Percentiles rank a stretch among this genome's conserved stretches.
Conservation (phyloP, 2,113 vertebrate genomes). For the Eulemur rufifrons region DNA sequence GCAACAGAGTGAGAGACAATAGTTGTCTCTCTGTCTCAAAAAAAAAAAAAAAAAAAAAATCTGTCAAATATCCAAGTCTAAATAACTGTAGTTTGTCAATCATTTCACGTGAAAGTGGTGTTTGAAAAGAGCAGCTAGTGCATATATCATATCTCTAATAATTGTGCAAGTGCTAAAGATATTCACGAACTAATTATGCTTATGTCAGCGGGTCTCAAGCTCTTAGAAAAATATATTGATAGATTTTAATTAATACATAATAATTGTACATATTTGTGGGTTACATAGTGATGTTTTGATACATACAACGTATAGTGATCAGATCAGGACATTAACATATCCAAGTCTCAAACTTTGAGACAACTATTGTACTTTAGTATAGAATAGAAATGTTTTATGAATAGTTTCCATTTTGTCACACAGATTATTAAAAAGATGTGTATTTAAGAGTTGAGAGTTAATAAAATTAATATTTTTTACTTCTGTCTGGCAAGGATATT, state of each 20-base stretch:
- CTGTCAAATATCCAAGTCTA: background rate
- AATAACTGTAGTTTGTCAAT: background rate
- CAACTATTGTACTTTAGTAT: background rate
- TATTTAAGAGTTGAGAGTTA: background rate
- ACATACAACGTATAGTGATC: background rate
- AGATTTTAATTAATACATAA: background rate
- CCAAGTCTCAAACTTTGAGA: background rate
- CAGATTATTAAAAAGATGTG: background rate
- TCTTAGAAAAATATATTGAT: too few relatives aligned
- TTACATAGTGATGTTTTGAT: background rate
- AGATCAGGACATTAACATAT: background rate
- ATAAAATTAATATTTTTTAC: background rate
- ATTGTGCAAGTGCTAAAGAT: background rate
- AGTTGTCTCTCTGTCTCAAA: too few relatives aligned
- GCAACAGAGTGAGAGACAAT: too few relatives aligned
- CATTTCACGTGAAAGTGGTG: background rate
- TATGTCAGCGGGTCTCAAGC: background rate
- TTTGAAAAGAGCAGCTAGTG: background rate
- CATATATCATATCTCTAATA: background rate
- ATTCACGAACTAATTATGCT: background rate
- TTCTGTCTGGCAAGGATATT: background rate
- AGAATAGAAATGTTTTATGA: background rate
- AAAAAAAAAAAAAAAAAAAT: too few relatives aligned
- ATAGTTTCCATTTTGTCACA: background rate
- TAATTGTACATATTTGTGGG: background rate